Evolutionary conservation across 2,113 vertebrate genomes (phyloP), one percentile per base, ranked within the genome.

Genomic region (Chitala chitala): DNA sequence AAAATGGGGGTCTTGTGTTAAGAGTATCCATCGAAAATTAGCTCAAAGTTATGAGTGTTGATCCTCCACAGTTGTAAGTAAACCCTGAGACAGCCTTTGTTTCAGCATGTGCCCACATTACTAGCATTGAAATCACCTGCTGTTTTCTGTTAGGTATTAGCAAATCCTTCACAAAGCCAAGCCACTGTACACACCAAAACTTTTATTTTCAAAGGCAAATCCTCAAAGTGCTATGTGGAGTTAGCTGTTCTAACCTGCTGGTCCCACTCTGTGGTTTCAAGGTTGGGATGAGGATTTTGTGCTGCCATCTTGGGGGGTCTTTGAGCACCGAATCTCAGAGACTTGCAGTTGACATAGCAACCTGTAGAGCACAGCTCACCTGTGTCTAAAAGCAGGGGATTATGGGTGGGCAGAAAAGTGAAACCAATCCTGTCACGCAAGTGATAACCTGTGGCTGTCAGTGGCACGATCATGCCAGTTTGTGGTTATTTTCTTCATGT

Each of bases 291-390:
- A 8, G 38, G 63, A 38, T 66, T 22, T 66, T n/a, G n/a, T n/a
- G n/a, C n/a, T 31, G 26, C 44, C 38, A 69, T n/a, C 38, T 33
- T 22, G 20, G 40, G 55, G 61, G 46, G 44, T 59, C 61, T 46
- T n/a, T 13, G 51, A 12, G 13, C 36, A 9, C 53, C 22, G 29
- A 51, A 17, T 58, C 55, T 42, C 36, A 44, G 38, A 59, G 36
- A 6, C 63, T 38, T n/a, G 29, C 17, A n/a, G 63, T 40, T 48
- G 20, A 72, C 3, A 29, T 46, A 61, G 71, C 71, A 72, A 46
- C 15, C 9, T 31, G 40, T 5, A 5, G 22, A 3, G 36, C 20
- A 20, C 63, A n/a, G 20, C 36, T 40, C 1, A 38, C 17, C 12
- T 42, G 36, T 20, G 17, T 26, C 10, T 13, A 17, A 63, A 26